Evolutionary conservation across 1,140 invertebrate genomes (phyloP), one percentile per base, ranked within the genome.

Genomic region (Bombyx mandarina): DNA sequence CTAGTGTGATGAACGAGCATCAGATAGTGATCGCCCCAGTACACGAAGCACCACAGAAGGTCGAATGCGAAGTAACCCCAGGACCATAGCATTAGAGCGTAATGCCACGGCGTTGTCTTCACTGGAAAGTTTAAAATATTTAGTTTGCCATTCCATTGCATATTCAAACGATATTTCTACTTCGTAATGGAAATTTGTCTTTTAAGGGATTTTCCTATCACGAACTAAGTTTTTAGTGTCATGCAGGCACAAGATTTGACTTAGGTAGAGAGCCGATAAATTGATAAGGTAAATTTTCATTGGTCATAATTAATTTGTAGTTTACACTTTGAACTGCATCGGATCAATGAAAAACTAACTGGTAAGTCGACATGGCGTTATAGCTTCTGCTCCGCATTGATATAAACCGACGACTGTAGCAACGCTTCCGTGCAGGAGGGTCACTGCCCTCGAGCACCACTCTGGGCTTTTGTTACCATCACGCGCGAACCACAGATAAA

Each of bases 21-120:
- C 6, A 90, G 68, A n/a, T 66, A 67, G 35, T 84, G 84, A 50
- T 88, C 82, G 8, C 81, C 78, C 76, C 82, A 81, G 70, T 90
- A 87, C 44, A 84, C 65, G 3, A 89, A 57, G 59, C 89, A 90
- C 90, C 90, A 91, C n/a, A 83, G 61, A 26, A 90, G 67, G 73
- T 91, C 90, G 61, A 89, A 89, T 0, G 89, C 72, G 69, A 91
- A 91, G 72, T 91, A 91, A 22, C 89, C 89, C 76, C 89, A 85
- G 0, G 83, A 85, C 83, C 82, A 87, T 0, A 84, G 54, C 83
- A 87, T 85, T 18, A 85, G 53, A 0, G 71, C 69, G 55, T 84
- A 84, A 50, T 85, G 71, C 5, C 52, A 51, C 8, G 49, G 46
- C 8, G 71, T 61, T 56, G 75, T 58, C 64, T 71, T 71, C 59